Base-by-base conservation (phyloP, 1,140 invertebrate genomes). In the Gonioctena quinquepunctata region DNA sequence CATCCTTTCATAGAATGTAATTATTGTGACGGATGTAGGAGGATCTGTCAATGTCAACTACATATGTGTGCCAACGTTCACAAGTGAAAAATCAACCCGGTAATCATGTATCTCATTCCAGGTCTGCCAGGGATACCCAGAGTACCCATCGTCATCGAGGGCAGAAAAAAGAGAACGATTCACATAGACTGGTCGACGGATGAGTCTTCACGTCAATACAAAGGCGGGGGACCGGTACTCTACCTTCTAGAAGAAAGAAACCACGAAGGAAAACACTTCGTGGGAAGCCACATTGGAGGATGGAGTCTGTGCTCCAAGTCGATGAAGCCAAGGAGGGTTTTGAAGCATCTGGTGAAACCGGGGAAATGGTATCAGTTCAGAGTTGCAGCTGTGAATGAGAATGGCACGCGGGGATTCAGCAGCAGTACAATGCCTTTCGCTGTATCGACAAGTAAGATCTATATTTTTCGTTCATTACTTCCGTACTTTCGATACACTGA, bases 351-450 rank as follows among this genome's bases (percentile, higher is more conserved):
- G 28, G 79, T 92, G 52, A 89, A 88, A 74, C 90, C 90, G 0
- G 92, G 91, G 16, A 87, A 89, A 16, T 93, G 91, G 91, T 94
- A 93, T 80, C 88, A 92, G 76, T 91, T 93, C 76, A 86, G 92
- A 23, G 89, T 93, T 1, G 91, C 91, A 0, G 89, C 91, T 1
- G 87, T 94, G 0, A 92, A 89, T 78, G 85, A 85, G 1, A 87
- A 89, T 68, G 92, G 92, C 0, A 90, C 90, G 0, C 82, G 87
- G 63, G 92, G 91, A 3, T 93, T 89, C 76, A 92, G 91, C 0
- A 77, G 83, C 13, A 86, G 87, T 0, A 91, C 90, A 5, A 76
- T 84, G 4, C 86, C 88, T 0, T 92, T 92, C 75, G 89, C 65
- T n/a, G 60, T 71, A 86, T 27, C 86, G 89, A 0, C 84, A 87